Percentiles rank a stretch among this genome's conserved stretches.
These are phyloP conservation scores for Cavia porcellus DNA, from an alignment of 2,113 vertebrate species.

Conservation along the genomic window DNA sequence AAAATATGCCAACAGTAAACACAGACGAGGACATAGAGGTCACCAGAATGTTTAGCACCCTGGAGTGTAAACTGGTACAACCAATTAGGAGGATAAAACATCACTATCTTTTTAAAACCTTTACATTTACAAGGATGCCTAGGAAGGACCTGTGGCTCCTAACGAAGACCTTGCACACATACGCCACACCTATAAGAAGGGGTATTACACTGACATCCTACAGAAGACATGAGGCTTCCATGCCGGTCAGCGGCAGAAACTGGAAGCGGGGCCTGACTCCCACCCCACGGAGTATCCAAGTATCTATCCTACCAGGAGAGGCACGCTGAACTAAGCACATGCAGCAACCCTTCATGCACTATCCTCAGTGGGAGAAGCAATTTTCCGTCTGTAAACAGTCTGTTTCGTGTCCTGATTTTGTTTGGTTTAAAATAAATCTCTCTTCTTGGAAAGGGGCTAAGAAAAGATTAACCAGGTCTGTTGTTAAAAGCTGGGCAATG, in stretches of 20 bases:
- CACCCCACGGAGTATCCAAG: neutral
- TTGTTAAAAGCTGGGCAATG: neutral
- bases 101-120: neutral
- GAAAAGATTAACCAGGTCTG: neutral
- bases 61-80: neutral
- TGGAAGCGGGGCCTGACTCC: neutral
- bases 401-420: neutral
- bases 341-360: neutral
- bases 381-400: neutral
- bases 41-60: neutral
- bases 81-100: conserved; percentile 11
- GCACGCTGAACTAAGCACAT: neutral
- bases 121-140: neutral
- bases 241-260: neutral
- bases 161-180: neutral
- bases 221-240: neutral
- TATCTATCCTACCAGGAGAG: neutral
- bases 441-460: neutral
- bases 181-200: no score
- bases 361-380: neutral
- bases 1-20: neutral
- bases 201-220: neutral
- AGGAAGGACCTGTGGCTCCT: neutral
- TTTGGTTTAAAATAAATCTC: conserved; percentile 40
- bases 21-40: neutral